phyloP scores from a whole-genome alignment of 37 sponge, comb jelly and placozoan genomes.

The Dysidea cf. avara region DNA sequence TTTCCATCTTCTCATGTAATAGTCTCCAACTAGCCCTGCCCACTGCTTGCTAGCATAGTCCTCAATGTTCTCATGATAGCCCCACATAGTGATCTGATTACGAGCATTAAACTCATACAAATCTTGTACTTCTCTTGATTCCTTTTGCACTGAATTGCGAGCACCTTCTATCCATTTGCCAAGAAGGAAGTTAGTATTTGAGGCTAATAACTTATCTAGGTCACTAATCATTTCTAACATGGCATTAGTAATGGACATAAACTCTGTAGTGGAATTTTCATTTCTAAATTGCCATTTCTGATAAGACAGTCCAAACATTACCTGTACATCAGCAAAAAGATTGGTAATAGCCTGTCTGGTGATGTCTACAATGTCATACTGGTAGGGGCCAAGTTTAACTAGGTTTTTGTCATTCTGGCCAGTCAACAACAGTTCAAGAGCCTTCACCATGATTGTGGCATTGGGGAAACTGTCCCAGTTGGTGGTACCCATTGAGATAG shows the following conservation, averaged over 20 bases:
- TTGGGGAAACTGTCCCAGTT: neutral
- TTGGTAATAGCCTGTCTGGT: slow-evolving; percentile 47
- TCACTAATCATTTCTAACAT: slow-evolving; percentile 30
- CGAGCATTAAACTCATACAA: slow-evolving; percentile 66
- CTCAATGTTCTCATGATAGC: slow-evolving; percentile 53
- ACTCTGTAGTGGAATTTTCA: neutral
- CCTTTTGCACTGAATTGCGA: slow-evolving; percentile 11
- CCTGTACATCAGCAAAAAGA: slow-evolving; percentile 39
- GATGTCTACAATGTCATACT: slow-evolving; percentile 64
- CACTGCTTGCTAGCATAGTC: slow-evolving; percentile 76
- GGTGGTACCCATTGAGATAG: neutral
- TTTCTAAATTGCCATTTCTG: neutral
- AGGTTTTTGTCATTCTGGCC: slow-evolving; percentile 1
- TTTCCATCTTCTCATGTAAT: slow-evolving; percentile 55
- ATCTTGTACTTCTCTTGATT: neutral
- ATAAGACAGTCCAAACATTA: slow-evolving; percentile 10
- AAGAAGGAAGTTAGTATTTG: slow-evolving; percentile 53
- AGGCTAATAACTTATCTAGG: slow-evolving; percentile 35
- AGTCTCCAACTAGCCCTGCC: slow-evolving; percentile 60
- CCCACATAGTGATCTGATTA: slow-evolving; percentile 83
- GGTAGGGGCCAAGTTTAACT: slow-evolving; percentile 29
- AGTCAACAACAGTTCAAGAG: slow-evolving; percentile 23
- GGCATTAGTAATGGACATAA: neutral
- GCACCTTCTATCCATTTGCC: slow-evolving; percentile 71
- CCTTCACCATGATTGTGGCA: slow-evolving; percentile 8